These are phyloP conservation scores for Apotomis capreana DNA, from an alignment of 2,888 invertebrate genomes.

Conservation along the genomic window DNA sequence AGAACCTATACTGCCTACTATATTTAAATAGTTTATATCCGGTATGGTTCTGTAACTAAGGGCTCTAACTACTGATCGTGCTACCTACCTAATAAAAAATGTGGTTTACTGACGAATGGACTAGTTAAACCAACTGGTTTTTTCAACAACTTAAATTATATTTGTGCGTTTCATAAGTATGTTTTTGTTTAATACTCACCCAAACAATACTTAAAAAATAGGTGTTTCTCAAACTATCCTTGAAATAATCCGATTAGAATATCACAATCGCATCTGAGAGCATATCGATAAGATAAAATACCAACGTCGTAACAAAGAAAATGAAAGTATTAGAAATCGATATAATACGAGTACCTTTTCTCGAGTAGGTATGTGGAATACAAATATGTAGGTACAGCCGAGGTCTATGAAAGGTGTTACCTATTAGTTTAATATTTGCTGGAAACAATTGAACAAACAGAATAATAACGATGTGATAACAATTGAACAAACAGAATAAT, in stretches of 20 bases:
- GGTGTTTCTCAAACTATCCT: constrained; percentile 22
- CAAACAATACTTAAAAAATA: constrained; percentile 13
- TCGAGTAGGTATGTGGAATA: constrained; percentile 12
- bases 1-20: too few relatives aligned
- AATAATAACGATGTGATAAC: neutral
- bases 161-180: neutral
- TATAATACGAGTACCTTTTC: constrained; percentile 14
- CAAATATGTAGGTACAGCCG: constrained; percentile 29
- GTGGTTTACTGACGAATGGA: too few relatives aligned
- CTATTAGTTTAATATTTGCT: constrained; percentile 25
- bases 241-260: constrained; percentile 29
- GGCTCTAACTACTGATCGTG: too few relatives aligned
- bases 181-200: neutral
- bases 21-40: too few relatives aligned
- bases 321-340: constrained; percentile 28
- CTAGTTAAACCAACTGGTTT: too few relatives aligned
- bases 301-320: constrained; percentile 30
- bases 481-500: constrained; percentile 23
- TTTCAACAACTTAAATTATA: too few relatives aligned
- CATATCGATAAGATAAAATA: constrained; percentile 37
- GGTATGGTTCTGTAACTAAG: too few relatives aligned
- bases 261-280: constrained; percentile 27
- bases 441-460: constrained; percentile 20
- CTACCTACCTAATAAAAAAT: too few relatives aligned
- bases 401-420: constrained; percentile 11